A percentile compares a stretch with the other conserved stretches of the same genome.
phyloP scores from a whole-genome alignment of 2,797 vertebrate genomes.

The Orientallactaga sibirica region DNA sequence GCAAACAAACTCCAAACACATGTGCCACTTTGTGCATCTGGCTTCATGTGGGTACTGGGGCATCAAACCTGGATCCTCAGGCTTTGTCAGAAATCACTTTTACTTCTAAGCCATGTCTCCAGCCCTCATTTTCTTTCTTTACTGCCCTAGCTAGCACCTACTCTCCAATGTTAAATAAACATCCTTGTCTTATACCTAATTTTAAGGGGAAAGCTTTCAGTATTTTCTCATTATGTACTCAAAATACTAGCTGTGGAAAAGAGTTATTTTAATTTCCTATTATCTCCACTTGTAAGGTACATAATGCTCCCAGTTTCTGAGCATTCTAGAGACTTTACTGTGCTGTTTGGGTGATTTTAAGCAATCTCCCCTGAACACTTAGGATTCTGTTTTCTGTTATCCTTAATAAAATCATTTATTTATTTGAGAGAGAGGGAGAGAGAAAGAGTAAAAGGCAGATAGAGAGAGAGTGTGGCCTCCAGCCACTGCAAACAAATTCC shows the following conservation, averaged over 20 bases:
- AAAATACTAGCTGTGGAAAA: not conserved
- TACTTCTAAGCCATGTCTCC: too few relatives aligned
- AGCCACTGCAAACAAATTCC: too few relatives aligned
- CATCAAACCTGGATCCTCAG: too few relatives aligned
- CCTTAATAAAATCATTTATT: not conserved
- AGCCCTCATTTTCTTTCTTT: not conserved
- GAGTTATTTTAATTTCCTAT: not conserved
- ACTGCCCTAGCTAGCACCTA: not conserved
- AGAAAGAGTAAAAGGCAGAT: too few relatives aligned
- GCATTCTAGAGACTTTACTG: not conserved
- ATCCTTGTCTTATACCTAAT: too few relatives aligned
- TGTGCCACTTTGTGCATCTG: too few relatives aligned
- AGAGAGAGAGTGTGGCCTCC: too few relatives aligned
- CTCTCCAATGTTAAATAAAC: not conserved
- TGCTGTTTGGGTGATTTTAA: not conserved
- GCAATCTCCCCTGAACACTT: not conserved
- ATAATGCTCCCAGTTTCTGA: not conserved
- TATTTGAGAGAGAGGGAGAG: too few relatives aligned
- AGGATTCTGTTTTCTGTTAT: not conserved
- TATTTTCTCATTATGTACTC: not conserved
- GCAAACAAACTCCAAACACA: too few relatives aligned
- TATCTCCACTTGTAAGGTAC: not conserved
- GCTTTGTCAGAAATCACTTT: too few relatives aligned
- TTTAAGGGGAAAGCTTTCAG: not conserved
- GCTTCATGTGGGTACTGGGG: too few relatives aligned